Conservation (phyloP, 1,140 invertebrate species). For the Elysia chlorotica region DNA sequence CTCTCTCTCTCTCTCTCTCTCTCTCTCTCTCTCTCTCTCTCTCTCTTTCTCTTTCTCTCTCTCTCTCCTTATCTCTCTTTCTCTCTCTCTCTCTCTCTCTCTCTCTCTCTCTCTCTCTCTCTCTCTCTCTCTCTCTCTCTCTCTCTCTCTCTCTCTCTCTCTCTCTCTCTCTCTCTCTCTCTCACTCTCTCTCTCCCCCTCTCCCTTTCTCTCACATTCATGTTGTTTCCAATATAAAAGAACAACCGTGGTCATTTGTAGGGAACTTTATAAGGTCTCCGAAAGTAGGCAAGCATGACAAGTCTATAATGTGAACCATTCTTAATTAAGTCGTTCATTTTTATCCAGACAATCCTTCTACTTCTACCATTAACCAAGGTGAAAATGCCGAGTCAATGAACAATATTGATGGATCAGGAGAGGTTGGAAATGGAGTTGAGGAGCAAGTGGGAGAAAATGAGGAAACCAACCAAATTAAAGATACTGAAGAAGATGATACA, state of each 20-base stretch:
- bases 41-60: slow-evolving; percentile 4
- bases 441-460: no score
- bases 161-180: slow-evolving; percentile 5
- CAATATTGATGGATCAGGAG: no score
- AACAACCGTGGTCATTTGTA: neutral
- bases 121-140: slow-evolving; percentile 4
- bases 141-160: slow-evolving; percentile 3
- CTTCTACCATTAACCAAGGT: neutral
- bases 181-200: slow-evolving; percentile 1
- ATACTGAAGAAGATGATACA: no score
- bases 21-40: slow-evolving; percentile 7
- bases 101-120: slow-evolving; percentile 11
- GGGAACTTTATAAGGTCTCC: neutral
- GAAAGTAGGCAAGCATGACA: neutral
- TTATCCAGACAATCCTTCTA: neutral
- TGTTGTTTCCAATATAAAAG: neutral
- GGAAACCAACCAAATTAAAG: no score
- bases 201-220: neutral
- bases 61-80: neutral
- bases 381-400: neutral
- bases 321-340: neutral
- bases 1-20: neutral
- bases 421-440: no score
- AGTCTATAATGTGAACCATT: neutral
- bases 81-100: slow-evolving; percentile 7